Percentiles rank a stretch among this genome's conserved stretches.
These are phyloP conservation scores for Cariama cristata DNA, from an alignment of 2,113 vertebrate species.

Conservation along the genomic window DNA sequence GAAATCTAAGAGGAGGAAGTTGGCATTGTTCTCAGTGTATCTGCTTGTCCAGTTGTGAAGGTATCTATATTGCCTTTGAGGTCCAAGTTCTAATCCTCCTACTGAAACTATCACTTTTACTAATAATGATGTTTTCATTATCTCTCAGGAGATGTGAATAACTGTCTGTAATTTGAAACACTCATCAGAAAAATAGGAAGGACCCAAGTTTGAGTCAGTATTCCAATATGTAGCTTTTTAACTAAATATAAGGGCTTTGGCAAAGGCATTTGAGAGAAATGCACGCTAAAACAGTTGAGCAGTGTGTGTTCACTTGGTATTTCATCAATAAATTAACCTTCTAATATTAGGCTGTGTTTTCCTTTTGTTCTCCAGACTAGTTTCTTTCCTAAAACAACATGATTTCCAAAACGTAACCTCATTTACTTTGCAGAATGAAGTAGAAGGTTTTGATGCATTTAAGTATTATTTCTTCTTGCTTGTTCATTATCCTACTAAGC, in stretches of 20 bases:
- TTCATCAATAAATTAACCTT: background rate
- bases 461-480: background rate
- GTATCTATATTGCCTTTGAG: background rate
- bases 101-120: background rate
- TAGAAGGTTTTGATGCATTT: background rate
- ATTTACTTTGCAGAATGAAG: background rate
- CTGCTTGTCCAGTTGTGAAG: background rate
- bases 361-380: background rate
- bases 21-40: background rate
- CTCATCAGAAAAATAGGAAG: background rate
- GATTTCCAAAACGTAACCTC: background rate
- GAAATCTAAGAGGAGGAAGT: background rate
- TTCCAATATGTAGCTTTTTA: background rate
- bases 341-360: background rate
- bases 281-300: background rate
- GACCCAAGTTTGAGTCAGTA: background rate
- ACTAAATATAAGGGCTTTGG: background rate
- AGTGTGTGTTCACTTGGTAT: background rate
- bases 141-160: background rate
- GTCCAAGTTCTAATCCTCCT: background rate
- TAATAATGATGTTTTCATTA: background rate
- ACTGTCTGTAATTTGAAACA: background rate
- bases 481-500: background rate
- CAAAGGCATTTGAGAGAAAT: background rate
- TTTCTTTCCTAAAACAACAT: background rate